Conservation (phyloP, 2,113 vertebrate species). For the Damaliscus lunatus region DNA sequence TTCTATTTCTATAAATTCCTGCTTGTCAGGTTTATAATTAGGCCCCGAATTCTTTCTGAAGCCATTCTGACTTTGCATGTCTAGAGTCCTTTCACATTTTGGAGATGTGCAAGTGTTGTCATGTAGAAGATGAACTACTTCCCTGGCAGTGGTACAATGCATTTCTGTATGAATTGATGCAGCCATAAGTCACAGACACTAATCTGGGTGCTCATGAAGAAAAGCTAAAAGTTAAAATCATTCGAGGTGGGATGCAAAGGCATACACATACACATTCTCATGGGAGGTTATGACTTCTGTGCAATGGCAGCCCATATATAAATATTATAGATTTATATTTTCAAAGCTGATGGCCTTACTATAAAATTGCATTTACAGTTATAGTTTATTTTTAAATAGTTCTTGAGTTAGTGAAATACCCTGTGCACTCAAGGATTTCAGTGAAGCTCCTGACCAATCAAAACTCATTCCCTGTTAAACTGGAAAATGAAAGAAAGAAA, state of each 20-base stretch:
- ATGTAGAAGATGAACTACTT: constrained; percentile 74
- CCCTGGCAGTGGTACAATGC: constrained; percentile 54
- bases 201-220: constrained; percentile 65
- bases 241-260: constrained; percentile 64
- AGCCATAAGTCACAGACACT: constrained; percentile 70
- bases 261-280: constrained; percentile 59
- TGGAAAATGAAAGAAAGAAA: constrained; percentile 67
- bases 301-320: constrained; percentile 56
- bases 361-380: constrained; percentile 68
- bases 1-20: neutral
- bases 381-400: constrained; percentile 70
- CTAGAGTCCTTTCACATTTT: constrained; percentile 62
- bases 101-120: constrained; percentile 63
- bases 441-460: constrained; percentile 51
- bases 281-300: constrained; percentile 65
- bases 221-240: constrained; percentile 74
- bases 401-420: constrained; percentile 42
- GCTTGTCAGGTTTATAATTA: constrained; percentile 36
- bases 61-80: constrained; percentile 3
- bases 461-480: constrained; percentile 49
- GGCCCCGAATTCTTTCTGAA: constrained; percentile 35
- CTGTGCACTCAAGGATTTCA: neutral
- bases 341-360: constrained; percentile 53
- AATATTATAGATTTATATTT: constrained; percentile 75
- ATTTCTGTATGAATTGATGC: constrained; percentile 68